Percentiles rank a stretch among this genome's conserved stretches.
phyloP scores from a whole-genome alignment of 2,113 vertebrate species.

The Daboia siamensis region DNA sequence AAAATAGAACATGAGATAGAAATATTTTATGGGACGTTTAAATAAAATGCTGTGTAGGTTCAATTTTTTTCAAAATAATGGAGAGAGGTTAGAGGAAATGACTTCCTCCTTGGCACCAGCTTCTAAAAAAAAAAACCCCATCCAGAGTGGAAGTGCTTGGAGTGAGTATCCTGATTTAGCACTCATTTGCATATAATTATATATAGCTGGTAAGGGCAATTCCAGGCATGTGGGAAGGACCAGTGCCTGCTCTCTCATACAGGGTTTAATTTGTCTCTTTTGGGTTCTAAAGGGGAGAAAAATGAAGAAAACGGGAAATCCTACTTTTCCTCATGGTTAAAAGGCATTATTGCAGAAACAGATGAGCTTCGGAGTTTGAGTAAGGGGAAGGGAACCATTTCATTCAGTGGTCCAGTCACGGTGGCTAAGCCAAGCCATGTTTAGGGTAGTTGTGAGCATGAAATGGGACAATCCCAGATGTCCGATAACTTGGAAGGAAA shows the following conservation, averaged over 20 bases:
- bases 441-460: not conserved
- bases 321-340: not conserved
- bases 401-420: too few relatives aligned
- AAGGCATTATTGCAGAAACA: not conserved
- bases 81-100: not conserved
- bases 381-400: not conserved
- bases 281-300: not conserved
- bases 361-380: not conserved
- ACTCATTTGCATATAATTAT: constrained; percentile 1
- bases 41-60: not conserved
- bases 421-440: not conserved
- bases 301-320: not conserved
- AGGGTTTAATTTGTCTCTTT: not conserved
- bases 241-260: not conserved
- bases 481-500: not conserved
- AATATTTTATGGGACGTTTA: not conserved
- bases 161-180: not conserved
- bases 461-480: not conserved
- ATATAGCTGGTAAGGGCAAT: not conserved
- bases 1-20: not conserved
- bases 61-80: not conserved
- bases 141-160: not conserved
- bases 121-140: not conserved
- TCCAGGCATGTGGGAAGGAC: not conserved
- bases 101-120: not conserved